Percentiles rank a stretch among this genome's conserved stretches.
Conservation (phyloP, 2,797 vertebrate genomes). For the Phataginus tetradactyla region DNA sequence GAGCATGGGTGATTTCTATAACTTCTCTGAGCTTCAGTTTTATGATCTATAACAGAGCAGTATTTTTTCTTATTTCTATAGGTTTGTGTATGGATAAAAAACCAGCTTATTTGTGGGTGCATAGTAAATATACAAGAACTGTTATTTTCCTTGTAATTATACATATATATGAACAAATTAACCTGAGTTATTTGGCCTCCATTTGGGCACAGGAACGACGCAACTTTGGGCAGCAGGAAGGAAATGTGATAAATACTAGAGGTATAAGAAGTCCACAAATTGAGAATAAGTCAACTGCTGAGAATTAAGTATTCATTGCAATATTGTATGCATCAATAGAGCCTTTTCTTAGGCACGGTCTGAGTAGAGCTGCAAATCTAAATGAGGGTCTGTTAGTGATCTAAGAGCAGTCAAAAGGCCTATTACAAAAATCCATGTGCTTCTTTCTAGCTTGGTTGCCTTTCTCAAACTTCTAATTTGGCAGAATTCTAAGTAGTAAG, state of each 20-base stretch:
- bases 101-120: slow-evolving; percentile 8
- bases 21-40: slow-evolving; percentile 19
- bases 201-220: slow-evolving; percentile 6
- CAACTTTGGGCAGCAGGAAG: neutral
- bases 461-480: slow-evolving; percentile 5
- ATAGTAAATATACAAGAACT: slow-evolving; percentile 23
- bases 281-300: slow-evolving; percentile 15
- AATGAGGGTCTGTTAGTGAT: neutral
- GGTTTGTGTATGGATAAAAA: slow-evolving; percentile 15
- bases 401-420: neutral
- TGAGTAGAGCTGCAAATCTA: neutral
- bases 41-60: slow-evolving; percentile 9
- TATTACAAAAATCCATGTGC: neutral
- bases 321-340: neutral
- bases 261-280: neutral
- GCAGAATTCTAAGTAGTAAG: neutral
- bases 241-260: neutral
- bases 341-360: neutral
- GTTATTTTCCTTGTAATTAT: slow-evolving; percentile 57
- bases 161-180: slow-evolving; percentile 51
- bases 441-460: neutral
- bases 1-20: neutral
- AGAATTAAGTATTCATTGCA: neutral
- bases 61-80: slow-evolving; percentile 39
- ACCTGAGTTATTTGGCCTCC: neutral